phyloP scores from a whole-genome alignment of 1,140 invertebrate species.

The Drosophila bipectinata region DNA sequence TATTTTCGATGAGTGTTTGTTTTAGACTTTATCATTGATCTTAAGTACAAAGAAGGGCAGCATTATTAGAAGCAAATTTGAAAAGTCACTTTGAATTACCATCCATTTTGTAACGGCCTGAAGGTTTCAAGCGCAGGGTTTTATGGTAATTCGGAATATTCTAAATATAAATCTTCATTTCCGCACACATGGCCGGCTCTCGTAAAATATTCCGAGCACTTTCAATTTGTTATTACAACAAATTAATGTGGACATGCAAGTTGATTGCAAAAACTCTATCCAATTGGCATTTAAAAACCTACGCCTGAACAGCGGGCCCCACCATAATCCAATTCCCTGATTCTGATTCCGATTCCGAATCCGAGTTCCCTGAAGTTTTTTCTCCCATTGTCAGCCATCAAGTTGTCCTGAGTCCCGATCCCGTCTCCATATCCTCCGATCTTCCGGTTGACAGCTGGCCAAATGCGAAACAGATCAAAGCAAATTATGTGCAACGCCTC shows the following conservation, averaged over 20 bases:
- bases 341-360: background rate
- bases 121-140: slow-evolving; percentile 22
- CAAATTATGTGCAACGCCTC: slow-evolving; percentile 81
- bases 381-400: slow-evolving; percentile 55
- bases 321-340: slow-evolving; percentile 15
- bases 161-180: slow-evolving; percentile 50
- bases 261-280: slow-evolving; percentile 73
- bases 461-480: slow-evolving; percentile 81
- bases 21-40: slow-evolving; percentile 64
- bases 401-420: background rate
- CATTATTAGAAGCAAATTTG: slow-evolving; percentile 57
- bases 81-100: slow-evolving; percentile 52
- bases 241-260: slow-evolving; percentile 76
- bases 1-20: slow-evolving; percentile 64
- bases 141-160: slow-evolving; percentile 42
- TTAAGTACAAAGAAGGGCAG: slow-evolving; percentile 40
- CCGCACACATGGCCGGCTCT: slow-evolving; percentile 15
- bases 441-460: slow-evolving; percentile 67
- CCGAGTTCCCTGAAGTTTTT: slow-evolving; percentile 6
- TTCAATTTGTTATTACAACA: slow-evolving; percentile 78
- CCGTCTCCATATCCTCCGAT: slow-evolving; percentile 4
- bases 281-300: slow-evolving; percentile 72
- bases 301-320: slow-evolving; percentile 64
- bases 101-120: slow-evolving; percentile 18
- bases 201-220: slow-evolving; percentile 39